Evolutionary conservation across 2,797 vertebrate species (phyloP).

Genomic region (Acomys russatus): DNA sequence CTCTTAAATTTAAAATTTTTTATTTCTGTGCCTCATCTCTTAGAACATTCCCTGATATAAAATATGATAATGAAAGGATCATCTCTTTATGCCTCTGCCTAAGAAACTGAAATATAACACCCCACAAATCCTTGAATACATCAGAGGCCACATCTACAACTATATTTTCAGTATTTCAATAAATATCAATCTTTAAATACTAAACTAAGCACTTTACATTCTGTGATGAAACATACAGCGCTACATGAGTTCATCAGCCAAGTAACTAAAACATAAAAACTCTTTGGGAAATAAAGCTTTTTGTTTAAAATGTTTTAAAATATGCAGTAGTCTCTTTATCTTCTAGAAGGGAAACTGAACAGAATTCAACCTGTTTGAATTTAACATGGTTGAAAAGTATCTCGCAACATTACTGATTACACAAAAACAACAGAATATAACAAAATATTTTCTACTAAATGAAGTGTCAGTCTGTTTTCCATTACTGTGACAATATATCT

Average conservation of each 20-base stretch:
- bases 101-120: constrained; percentile 16
- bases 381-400: constrained; percentile 9
- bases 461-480: background rate
- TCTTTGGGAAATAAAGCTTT: constrained; percentile 25
- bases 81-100: constrained; percentile 20
- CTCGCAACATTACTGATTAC: background rate
- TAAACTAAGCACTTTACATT: constrained; percentile 25
- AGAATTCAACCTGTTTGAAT: constrained; percentile 48
- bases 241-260: constrained; percentile 29
- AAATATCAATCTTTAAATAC: constrained; percentile 34
- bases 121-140: constrained; percentile 25
- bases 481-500: background rate
- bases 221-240: background rate
- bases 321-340: background rate
- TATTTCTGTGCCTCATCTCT: constrained; percentile 19
- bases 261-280: background rate
- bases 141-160: background rate
- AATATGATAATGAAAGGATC: background rate
- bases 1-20: constrained; percentile 32
- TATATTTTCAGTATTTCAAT: constrained; percentile 35
- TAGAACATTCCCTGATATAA: background rate
- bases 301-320: constrained; percentile 20
- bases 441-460: constrained; percentile 36
- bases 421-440: background rate
- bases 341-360: constrained; percentile 36